Conservation (phyloP, 2,888 invertebrate species). For the Campopleginae sp. region DNA sequence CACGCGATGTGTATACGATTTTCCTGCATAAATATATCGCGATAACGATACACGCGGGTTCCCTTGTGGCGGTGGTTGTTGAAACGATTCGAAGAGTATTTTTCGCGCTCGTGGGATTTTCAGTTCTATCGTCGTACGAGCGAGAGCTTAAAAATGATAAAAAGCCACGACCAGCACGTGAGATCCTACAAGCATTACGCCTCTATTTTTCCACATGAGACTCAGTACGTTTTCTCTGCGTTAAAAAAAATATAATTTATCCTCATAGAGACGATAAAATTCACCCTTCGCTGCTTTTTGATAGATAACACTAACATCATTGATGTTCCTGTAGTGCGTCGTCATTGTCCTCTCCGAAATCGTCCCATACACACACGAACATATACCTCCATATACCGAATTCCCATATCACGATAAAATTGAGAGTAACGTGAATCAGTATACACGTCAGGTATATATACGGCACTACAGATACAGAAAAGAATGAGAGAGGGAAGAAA, state of each 20-base stretch:
- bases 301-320: constrained; percentile 32
- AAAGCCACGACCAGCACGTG: background rate
- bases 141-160: background rate
- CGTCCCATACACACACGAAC: background rate
- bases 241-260: constrained; percentile 40
- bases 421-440: constrained; percentile 4
- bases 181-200: background rate
- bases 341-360: background rate
- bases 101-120: background rate
- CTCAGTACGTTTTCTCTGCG: background rate
- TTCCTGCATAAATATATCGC: background rate
- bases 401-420: constrained; percentile 34
- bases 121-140: background rate
- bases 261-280: constrained; percentile 29
- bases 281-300: constrained; percentile 9
- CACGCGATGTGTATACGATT: constrained; percentile 15
- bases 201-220: background rate
- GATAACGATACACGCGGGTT: constrained; percentile 5
- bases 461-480: background rate
- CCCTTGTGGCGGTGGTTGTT: background rate
- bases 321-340: constrained; percentile 10
- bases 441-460: background rate
- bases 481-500: constrained; percentile 5
- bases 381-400: background rate
- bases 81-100: constrained; percentile 1